A percentile compares a stretch with the other conserved stretches of the same genome.
Evolutionary conservation across 2,113 vertebrate genomes (phyloP).

Genomic region (Crotalus helleri): DNA sequence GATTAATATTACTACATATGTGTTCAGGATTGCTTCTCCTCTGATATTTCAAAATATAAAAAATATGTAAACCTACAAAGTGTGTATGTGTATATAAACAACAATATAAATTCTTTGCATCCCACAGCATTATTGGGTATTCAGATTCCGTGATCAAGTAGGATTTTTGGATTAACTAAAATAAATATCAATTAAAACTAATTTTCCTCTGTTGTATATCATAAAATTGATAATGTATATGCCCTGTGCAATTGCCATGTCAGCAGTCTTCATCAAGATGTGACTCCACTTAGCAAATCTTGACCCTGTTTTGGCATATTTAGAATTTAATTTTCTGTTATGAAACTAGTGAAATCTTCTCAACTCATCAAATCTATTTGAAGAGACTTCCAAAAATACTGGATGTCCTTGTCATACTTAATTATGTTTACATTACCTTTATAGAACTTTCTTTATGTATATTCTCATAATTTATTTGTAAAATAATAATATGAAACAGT

Average conservation of each 20-base stretch:
- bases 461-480: neutral
- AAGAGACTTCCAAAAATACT: neutral
- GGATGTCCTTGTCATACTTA: neutral
- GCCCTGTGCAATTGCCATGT: neutral
- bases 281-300: neutral
- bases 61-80: neutral
- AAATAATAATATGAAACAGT: neutral
- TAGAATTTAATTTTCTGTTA: neutral
- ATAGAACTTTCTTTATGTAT: neutral
- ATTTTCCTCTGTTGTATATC: neutral
- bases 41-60: neutral
- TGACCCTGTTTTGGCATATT: neutral
- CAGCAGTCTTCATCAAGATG: neutral
- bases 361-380: neutral
- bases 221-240: neutral
- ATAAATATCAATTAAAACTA: neutral
- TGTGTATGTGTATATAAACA: neutral
- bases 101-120: neutral
- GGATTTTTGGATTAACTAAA: neutral
- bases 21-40: neutral
- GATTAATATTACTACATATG: neutral
- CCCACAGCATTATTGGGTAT: neutral
- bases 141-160: neutral
- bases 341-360: neutral
- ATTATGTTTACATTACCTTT: neutral